Base-by-base conservation (phyloP, 1,140 invertebrate genomes). In the Manduca sexta region DNA sequence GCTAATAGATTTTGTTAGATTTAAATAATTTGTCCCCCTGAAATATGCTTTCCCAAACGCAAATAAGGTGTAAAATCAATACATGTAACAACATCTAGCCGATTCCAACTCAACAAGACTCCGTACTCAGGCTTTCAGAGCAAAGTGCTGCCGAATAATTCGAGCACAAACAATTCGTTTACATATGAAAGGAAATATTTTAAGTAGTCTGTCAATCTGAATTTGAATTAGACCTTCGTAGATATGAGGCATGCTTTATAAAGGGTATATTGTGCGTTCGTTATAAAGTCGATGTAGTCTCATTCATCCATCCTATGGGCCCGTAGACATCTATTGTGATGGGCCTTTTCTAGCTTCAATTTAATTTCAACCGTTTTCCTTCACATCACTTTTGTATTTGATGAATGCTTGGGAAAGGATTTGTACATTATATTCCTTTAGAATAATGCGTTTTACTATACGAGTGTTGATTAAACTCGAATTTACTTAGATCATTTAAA, bases 351-450 rank as follows among this genome's bases (percentile, higher is more conserved):
- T 52, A 62, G 64, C 52, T 72, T 74, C 72, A 74, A 74, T 71
- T 69, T 74, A 68, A 73, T 71, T 73, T 73, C 55, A 70, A 57
- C 39, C 64, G 55, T 68, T 68, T 74, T 65, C 57, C 52, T 60
- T 59, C 53, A 59, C 52, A 52, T 54, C 46, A 47, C 49, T 50
- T 68, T 65, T 71, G 58, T 60, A 49, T 12, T 18, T 40, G 11
- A 29, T 39, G 38, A 15, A 39, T 39, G 11, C 14, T 18, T 15
- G 35, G 3, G 38, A 18, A 18, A 16, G 21, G 21, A 26, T 5
- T 26, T 8, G 21, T 26, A 5, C 21, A 26, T n/a, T n/a, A n/a
- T n/a, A n/a, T n/a, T n/a, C n/a, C n/a, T n/a, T n/a, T n/a, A n/a
- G n/a, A n/a, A n/a, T n/a, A n/a, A n/a, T n/a, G n/a, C n/a, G n/a